Evolutionary conservation across 2,888 invertebrate species (phyloP).

Genomic region (Agrotis clavis): DNA sequence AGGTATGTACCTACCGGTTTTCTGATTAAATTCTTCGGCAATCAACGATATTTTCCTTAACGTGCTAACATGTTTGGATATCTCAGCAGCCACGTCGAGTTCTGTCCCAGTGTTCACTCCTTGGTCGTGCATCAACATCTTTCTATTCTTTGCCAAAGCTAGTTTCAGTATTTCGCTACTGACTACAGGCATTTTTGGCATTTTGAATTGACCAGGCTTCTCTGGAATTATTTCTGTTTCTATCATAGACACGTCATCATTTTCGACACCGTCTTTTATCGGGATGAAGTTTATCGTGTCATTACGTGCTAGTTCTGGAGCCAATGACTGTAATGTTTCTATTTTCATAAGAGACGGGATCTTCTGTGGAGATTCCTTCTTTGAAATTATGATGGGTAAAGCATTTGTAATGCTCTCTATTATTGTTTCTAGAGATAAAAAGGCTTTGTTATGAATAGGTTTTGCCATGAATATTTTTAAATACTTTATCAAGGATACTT

Average conservation of each 20-base stretch:
- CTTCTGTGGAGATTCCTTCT: constrained; percentile 72
- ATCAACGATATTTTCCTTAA: constrained; percentile 86
- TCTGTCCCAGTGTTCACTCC: constrained; percentile 80
- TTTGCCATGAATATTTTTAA: background rate
- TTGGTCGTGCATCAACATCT: constrained; percentile 72
- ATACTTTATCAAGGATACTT: constrained; percentile 64
- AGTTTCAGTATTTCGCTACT: constrained; percentile 81
- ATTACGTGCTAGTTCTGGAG: constrained; percentile 81
- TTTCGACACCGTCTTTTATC: constrained; percentile 14
- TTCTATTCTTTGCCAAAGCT: constrained; percentile 68
- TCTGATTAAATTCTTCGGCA: constrained; percentile 88
- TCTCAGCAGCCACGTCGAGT: constrained; percentile 83
- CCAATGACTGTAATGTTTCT: constrained; percentile 77
- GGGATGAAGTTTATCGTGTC: constrained; percentile 72
- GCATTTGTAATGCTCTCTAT: constrained; percentile 84
- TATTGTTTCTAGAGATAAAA: constrained; percentile 78
- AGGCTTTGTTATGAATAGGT: background rate
- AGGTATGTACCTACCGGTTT: constrained; percentile 78
- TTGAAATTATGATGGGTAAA: constrained; percentile 80
- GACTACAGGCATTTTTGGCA: constrained; percentile 86
- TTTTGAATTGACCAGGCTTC: constrained; percentile 72
- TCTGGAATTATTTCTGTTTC: constrained; percentile 56
- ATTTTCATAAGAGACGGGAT: constrained; percentile 79
- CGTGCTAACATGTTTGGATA: constrained; percentile 83
- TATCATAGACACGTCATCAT: constrained; percentile 53